Percentiles rank a stretch among this genome's conserved stretches.
phyloP scores from a whole-genome alignment of 2,888 invertebrate species.

The Drosophila demipolita region DNA sequence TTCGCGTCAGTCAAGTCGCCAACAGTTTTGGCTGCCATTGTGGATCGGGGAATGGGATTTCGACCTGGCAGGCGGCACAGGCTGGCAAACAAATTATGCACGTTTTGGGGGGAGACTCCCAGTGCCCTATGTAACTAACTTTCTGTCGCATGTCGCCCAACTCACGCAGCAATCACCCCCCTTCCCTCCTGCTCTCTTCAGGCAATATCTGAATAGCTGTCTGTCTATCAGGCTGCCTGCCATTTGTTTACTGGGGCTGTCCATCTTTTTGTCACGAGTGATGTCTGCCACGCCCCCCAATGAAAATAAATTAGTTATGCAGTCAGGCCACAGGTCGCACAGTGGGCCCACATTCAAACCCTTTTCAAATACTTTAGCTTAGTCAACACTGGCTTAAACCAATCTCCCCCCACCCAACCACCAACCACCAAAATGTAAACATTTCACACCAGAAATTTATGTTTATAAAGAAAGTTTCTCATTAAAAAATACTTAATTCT shows the following conservation, averaged over 20 bases:
- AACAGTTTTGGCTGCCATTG: conserved; percentile 47
- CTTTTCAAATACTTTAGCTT: not conserved
- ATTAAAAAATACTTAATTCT: not conserved
- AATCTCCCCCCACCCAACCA: too few relatives aligned
- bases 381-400: not conserved
- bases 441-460: not conserved
- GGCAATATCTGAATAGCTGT: conserved; percentile 30
- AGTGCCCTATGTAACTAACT: conserved; percentile 47
- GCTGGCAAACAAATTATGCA: conserved; percentile 63
- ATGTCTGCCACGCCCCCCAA: conserved; percentile 70
- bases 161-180: conserved; percentile 2
- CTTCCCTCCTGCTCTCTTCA: not conserved
- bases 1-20: conserved; percentile 70
- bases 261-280: conserved; percentile 77
- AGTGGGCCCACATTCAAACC: conserved; percentile 30
- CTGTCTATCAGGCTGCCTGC: conserved; percentile 58
- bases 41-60: conserved; percentile 30
- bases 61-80: conserved; percentile 41
- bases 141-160: conserved; percentile 30
- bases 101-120: conserved; percentile 13
- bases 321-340: conserved; percentile 52
- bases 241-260: conserved; percentile 74
- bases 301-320: conserved; percentile 68
- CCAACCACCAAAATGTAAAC: not conserved
- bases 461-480: not conserved